Evolutionary conservation across 2,888 invertebrate genomes (phyloP).

Genomic region (Tortricodes alternella): DNA sequence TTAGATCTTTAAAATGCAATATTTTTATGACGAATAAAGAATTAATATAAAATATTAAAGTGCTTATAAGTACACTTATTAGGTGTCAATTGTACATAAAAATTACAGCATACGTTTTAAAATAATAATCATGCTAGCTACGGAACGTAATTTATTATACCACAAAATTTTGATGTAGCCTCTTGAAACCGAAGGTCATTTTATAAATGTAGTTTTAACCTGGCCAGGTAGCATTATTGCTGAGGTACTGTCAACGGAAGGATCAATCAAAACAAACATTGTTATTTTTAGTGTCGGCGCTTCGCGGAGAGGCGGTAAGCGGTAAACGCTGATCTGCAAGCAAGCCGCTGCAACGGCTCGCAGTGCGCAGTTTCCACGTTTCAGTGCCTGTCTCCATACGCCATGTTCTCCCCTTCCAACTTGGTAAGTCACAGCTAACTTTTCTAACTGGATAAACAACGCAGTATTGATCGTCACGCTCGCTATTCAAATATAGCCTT

Average conservation of each 20-base stretch:
- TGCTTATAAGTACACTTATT: too few relatives aligned
- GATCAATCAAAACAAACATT: slow-evolving; percentile 36
- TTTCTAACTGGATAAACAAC: slow-evolving; percentile 5
- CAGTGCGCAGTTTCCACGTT: slow-evolving; percentile 40
- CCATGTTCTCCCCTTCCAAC: slow-evolving; percentile 24
- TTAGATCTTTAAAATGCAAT: too few relatives aligned
- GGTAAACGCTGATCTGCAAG: slow-evolving; percentile 19
- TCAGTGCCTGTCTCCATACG: background rate
- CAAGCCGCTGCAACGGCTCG: slow-evolving; percentile 9
- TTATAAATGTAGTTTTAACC: background rate
- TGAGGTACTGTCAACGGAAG: slow-evolving; percentile 34
- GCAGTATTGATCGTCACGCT: slow-evolving; percentile 19
- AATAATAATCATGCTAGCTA: too few relatives aligned
- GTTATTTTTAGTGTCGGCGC: slow-evolving; percentile 37
- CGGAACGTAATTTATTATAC: background rate
- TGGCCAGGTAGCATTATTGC: background rate
- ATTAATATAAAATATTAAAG: too few relatives aligned
- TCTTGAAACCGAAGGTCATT: too few relatives aligned
- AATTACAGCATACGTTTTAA: too few relatives aligned
- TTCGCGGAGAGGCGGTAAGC: slow-evolving; percentile 35
- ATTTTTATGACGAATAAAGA: too few relatives aligned
- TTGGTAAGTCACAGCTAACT: slow-evolving; percentile 16
- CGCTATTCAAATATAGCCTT: background rate
- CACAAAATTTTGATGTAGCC: too few relatives aligned
- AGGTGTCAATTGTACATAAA: too few relatives aligned